phyloP scores from a whole-genome alignment of 2,888 invertebrate species.

The Selenia dentaria region DNA sequence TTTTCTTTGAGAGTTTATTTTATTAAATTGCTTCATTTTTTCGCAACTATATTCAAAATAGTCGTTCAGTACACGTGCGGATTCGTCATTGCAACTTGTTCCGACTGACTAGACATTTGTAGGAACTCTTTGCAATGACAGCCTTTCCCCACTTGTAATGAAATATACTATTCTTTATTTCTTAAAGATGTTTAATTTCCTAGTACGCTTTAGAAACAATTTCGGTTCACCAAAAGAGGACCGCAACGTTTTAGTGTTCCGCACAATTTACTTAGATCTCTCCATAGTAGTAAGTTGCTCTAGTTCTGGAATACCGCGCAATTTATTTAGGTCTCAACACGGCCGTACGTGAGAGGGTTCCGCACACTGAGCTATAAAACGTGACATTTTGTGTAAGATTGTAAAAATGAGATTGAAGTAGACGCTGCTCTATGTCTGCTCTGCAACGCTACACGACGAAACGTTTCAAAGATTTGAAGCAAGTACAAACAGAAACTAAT shows the following conservation, averaged over 20 bases:
- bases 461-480: slow-evolving; percentile 39
- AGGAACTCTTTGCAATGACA: too few species aligned
- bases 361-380: slow-evolving; percentile 38
- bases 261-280: slow-evolving; percentile 6
- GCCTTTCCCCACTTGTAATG: too few species aligned
- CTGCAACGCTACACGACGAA: slow-evolving; percentile 41
- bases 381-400: slow-evolving; percentile 59
- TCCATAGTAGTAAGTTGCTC: background rate
- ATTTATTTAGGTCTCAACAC: slow-evolving; percentile 17
- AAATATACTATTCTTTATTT: too few species aligned
- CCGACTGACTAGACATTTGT: too few species aligned
- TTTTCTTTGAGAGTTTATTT: too few species aligned
- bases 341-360: slow-evolving; percentile 12
- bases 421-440: slow-evolving; percentile 48
- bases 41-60: too few species aligned
- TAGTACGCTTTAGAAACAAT: too few species aligned
- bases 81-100: too few species aligned
- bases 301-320: slow-evolving; percentile 6
- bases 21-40: too few species aligned
- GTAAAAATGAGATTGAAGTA: slow-evolving; percentile 71
- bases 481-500: slow-evolving; percentile 1
- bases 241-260: background rate
- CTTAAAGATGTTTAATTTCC: too few species aligned
- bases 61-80: too few species aligned
- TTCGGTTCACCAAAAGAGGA: background rate